Evolutionary conservation across 2,888 invertebrate genomes (phyloP).

Genomic region (Pseudoips prasinana): DNA sequence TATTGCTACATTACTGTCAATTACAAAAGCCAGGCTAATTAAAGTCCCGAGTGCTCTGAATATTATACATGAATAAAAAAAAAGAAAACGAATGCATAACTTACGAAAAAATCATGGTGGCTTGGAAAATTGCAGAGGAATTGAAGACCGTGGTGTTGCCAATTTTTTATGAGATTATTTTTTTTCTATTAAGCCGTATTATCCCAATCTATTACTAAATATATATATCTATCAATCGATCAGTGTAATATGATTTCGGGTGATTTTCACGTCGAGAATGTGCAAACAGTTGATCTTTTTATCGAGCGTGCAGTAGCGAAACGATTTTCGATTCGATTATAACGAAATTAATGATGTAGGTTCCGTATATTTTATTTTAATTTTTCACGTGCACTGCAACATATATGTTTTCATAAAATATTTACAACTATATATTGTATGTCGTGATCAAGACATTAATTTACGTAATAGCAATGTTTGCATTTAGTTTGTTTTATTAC

Average conservation of each 20-base stretch:
- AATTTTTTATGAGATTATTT: no score
- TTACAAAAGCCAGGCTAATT: no score
- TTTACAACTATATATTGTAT: slow-evolving; percentile 11
- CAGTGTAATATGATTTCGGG: slow-evolving; percentile 14
- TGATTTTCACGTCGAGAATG: slow-evolving; percentile 10
- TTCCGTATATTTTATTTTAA: slow-evolving; percentile 20
- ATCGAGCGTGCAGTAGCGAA: slow-evolving; percentile 32
- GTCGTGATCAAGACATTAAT: slow-evolving; percentile 12
- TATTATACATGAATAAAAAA: no score
- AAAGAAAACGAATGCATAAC: no score
- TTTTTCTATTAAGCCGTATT: no score
- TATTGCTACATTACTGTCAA: no score
- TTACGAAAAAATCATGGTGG: no score
- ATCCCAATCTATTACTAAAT: no score
- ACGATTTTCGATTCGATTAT: slow-evolving; percentile 31
- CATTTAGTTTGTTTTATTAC: slow-evolving; percentile 26
- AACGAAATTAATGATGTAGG: slow-evolving; percentile 28
- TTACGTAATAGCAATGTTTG: slow-evolving; percentile 22
- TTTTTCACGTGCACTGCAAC: slow-evolving; percentile 14
- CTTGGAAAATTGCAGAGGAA: no score
- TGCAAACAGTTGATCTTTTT: slow-evolving; percentile 18
- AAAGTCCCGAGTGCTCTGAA: no score
- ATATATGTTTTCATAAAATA: slow-evolving; percentile 34
- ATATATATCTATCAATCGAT: slow-evolving; percentile 25
- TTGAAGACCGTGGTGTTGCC: no score